A percentile compares a stretch with the other conserved stretches of the same genome.
phyloP scores from a whole-genome alignment of 2,113 vertebrate genomes.

The Poecilia latipinna region DNA sequence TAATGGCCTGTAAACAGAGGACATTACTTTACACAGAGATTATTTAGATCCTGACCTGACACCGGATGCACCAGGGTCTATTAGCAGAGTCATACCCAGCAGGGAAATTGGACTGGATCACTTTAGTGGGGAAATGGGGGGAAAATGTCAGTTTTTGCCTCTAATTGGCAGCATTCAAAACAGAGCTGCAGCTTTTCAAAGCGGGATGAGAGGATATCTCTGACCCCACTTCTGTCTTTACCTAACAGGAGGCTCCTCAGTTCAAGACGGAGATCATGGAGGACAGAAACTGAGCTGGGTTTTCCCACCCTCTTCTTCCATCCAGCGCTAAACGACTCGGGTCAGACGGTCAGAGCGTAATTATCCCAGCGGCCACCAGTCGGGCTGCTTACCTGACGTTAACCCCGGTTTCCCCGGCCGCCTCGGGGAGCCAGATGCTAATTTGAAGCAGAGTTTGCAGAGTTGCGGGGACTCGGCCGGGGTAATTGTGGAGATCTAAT shows the following conservation, averaged over 20 bases:
- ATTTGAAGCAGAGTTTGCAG: constrained; percentile 77
- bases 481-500: constrained; percentile 75
- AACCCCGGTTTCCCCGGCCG: constrained; percentile 63
- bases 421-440: constrained; percentile 69
- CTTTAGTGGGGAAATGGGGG: constrained; percentile 66
- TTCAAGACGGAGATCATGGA: constrained; percentile 63
- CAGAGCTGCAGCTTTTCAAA: constrained; percentile 40
- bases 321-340: constrained; percentile 67
- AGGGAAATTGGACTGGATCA: constrained; percentile 60
- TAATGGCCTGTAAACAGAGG: constrained; percentile 79
- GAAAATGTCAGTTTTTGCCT: constrained; percentile 46
- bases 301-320: constrained; percentile 40
- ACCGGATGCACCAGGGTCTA: constrained; percentile 77
- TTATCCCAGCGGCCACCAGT: constrained; percentile 68
- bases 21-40: constrained; percentile 76
- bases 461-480: constrained; percentile 26
- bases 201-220: constrained; percentile 42
- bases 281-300: constrained; percentile 57
- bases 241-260: constrained; percentile 70
- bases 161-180: constrained; percentile 72
- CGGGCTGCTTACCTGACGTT: constrained; percentile 78
- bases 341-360: constrained; percentile 79
- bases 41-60: constrained; percentile 76
- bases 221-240: constrained; percentile 31
- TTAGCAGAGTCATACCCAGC: constrained; percentile 66